Conservation (phyloP, 2,113 vertebrate genomes). For the Halichoeres trimaculatus region DNA sequence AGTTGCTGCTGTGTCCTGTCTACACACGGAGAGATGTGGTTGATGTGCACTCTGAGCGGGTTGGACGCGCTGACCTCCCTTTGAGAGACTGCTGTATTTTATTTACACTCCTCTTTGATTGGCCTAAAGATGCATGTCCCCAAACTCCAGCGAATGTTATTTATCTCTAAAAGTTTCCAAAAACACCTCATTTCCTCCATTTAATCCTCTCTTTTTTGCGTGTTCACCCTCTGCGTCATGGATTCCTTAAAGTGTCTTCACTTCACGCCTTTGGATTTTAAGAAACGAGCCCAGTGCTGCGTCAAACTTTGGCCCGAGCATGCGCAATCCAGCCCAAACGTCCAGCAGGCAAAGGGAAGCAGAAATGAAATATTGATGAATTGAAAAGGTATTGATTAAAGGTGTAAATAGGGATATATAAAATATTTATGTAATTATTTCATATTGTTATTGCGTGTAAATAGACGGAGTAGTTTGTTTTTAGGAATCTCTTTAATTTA, state of each 20-base stretch:
- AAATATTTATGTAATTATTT: conserved; percentile 99
- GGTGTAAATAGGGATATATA: conserved; percentile 92
- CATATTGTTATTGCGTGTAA: conserved; percentile 99
- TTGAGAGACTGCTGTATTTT: conserved; percentile 82
- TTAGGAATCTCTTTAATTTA: conserved; percentile 98
- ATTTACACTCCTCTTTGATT: conserved; percentile 67
- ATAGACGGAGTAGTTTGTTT: conserved; percentile 96
- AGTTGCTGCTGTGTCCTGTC: conserved; percentile 83
- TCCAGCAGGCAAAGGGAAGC: conserved; percentile 88
- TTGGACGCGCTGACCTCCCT: conserved; percentile 75
- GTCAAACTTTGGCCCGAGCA: conserved; percentile 51
- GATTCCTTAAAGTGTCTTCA: neutral
- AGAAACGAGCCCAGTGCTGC: conserved; percentile 39
- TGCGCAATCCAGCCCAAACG: conserved; percentile 54
- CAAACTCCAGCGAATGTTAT: conserved; percentile 62
- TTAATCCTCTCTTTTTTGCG: no score
- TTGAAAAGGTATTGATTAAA: conserved; percentile 86
- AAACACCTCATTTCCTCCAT: neutral
- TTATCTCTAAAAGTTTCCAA: conserved; percentile 42
- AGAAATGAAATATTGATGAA: conserved; percentile 78
- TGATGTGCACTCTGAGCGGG: conserved; percentile 79
- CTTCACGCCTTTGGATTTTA: conserved; percentile 14
- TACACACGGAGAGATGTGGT: conserved; percentile 66
- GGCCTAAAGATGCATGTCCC: conserved; percentile 85
- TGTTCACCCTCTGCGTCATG: no score